Conservation (phyloP, 2,888 invertebrate genomes). For the Altica lythri region DNA sequence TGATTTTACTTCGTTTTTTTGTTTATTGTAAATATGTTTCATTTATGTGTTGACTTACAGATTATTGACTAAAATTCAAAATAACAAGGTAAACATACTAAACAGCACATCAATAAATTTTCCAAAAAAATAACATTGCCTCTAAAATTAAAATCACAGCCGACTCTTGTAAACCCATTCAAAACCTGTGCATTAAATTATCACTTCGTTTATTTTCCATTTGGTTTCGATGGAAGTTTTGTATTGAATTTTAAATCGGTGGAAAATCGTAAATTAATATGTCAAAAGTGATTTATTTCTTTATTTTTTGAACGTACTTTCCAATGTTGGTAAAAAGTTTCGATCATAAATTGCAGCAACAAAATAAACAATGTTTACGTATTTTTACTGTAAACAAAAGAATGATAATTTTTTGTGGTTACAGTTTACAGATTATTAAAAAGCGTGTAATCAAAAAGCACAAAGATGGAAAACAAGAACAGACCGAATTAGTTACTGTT, state of each 20-base stretch:
- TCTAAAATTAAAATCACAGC: slow-evolving; percentile 11
- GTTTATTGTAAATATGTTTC: too few relatives aligned
- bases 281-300: slow-evolving; percentile 16
- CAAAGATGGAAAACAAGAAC: too few relatives aligned
- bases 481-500: too few relatives aligned
- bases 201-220: slow-evolving; percentile 17
- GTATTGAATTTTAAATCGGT: slow-evolving; percentile 17
- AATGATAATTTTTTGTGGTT: too few relatives aligned
- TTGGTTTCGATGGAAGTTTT: slow-evolving; percentile 22
- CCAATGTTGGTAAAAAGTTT: slow-evolving; percentile 1
- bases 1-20: too few relatives aligned
- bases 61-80: too few relatives aligned
- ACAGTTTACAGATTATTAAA: too few relatives aligned
- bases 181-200: slow-evolving; percentile 15
- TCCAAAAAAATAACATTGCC: slow-evolving; percentile 6
- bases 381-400: too few relatives aligned
- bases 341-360: too few relatives aligned
- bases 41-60: too few relatives aligned
- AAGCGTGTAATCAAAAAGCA: too few relatives aligned
- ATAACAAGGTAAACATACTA: slow-evolving; percentile 1
- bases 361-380: too few relatives aligned
- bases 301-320: slow-evolving; percentile 6
- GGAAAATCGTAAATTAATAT: slow-evolving; percentile 17
- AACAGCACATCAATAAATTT: slow-evolving; percentile 12
- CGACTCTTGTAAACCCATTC: slow-evolving; percentile 16